Evolutionary conservation across 2,797 vertebrate species (phyloP).

Genomic region (Capromys pilorides): DNA sequence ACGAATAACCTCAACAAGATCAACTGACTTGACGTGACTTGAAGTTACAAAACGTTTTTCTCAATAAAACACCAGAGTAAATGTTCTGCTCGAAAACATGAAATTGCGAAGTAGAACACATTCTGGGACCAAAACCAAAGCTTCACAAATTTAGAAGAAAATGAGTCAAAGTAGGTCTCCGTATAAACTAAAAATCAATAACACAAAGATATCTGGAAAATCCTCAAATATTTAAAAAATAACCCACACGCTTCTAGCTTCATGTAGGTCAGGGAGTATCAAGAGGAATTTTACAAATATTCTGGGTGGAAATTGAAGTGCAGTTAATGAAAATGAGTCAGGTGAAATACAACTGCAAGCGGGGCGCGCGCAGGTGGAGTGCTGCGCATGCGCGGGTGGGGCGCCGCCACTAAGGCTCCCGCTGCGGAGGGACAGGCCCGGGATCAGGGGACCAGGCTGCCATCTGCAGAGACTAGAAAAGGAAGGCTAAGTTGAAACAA

Average conservation of each 20-base stretch:
- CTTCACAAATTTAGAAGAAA: background rate
- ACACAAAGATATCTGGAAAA: background rate
- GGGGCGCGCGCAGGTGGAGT: background rate
- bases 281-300: background rate
- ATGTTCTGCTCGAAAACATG: background rate
- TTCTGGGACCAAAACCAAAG: background rate
- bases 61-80: background rate
- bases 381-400: too few relatives aligned
- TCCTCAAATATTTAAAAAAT: background rate
- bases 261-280: background rate
- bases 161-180: background rate
- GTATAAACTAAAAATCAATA: background rate
- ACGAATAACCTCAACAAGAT: background rate
- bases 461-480: background rate
- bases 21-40: background rate
- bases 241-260: background rate
- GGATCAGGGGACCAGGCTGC: background rate
- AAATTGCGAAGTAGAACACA: background rate
- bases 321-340: background rate
- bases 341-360: background rate
- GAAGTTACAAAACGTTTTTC: background rate
- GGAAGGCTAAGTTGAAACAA: background rate
- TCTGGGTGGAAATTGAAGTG: background rate
- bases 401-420: background rate
- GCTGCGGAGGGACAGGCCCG: background rate